Evolutionary conservation across 2,113 vertebrate species (phyloP), one percentile per base, ranked within the genome.

Genomic region (Cochlearius cochlearius): DNA sequence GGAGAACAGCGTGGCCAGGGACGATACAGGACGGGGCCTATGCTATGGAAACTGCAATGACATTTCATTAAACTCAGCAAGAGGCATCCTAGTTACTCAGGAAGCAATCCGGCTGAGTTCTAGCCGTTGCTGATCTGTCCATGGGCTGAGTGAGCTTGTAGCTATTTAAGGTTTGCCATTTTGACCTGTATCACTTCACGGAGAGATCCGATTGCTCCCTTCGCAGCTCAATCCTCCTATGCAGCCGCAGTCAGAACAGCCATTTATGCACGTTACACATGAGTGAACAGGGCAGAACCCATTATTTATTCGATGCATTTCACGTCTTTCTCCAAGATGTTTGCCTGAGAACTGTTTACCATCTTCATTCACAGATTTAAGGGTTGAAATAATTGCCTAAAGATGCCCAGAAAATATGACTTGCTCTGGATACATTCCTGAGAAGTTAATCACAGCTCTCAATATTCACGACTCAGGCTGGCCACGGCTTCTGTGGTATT

Each of bases 131-230:
- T 58, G 86, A 26, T 63, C 43, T 20, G 36, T 36, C 76, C 53
- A 23, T 1, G 80, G 85, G 64, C 64, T 81, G 59, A 74, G 55
- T 1, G 43, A 87, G 41, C 63, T 75, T 22, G 52, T 21, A 67
- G 73, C 84, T 94, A 55, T 85, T 91, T 81, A 58, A 81, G 73
- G 69, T 77, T 89, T 91, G 88, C 85, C 81, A 52, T 71, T 90
- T 52, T 81, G 60, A 78, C 68, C 72, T 10, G n/a, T 10, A 26
- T 36, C 90, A 15, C 64, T 80, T 23, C 18, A 5, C 1, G 12
- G 64, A 43, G 60, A 91, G 86, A 84, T 89, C 76, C 11, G 3
- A 39, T 56, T 56, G 73, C 91, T 94, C 82, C 43, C 91, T 90
- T 72, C 20, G 43, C 89, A 91, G 80, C 73, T 82, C n/a, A 3